Percentiles rank a stretch among this genome's conserved stretches.
phyloP scores from a whole-genome alignment of 92 coral and sea anemone genomes.

The Palythoa caribaeorum region DNA sequence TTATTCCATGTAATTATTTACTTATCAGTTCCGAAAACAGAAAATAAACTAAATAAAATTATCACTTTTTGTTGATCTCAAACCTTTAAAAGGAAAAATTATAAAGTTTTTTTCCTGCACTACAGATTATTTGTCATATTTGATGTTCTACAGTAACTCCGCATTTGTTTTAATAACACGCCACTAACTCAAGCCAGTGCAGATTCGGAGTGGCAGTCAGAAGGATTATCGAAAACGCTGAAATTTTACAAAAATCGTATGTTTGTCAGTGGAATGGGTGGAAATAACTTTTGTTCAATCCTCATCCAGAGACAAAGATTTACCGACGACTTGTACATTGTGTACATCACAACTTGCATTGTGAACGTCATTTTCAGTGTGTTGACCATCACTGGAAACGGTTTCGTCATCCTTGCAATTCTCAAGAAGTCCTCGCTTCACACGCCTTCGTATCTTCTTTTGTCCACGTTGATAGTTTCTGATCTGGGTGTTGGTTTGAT shows the following conservation, averaged over 20 bases:
- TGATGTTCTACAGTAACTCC: neutral
- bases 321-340: neutral
- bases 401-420: constrained; percentile 16
- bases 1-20: too few species aligned
- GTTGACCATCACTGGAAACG: constrained; percentile 13
- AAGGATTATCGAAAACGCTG: neutral
- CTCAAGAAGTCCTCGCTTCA: constrained; percentile 30
- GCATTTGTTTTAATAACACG: too few species aligned
- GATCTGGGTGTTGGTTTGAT: constrained; percentile 18
- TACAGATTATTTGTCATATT: neutral
- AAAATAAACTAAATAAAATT: too few species aligned
- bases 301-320: constrained; percentile 33
- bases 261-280: neutral
- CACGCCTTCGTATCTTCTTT: constrained; percentile 25
- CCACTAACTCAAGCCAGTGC: too few species aligned
- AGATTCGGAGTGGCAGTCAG: too few species aligned
- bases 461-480: neutral
- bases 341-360: constrained; percentile 20
- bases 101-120: too few species aligned
- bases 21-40: too few species aligned
- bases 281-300: constrained; percentile 23
- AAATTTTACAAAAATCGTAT: neutral
- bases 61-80: neutral
- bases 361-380: constrained; percentile 27
- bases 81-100: too few species aligned